phyloP scores from a whole-genome alignment of 2,113 vertebrate species.

The Dolichotis patagonum region DNA sequence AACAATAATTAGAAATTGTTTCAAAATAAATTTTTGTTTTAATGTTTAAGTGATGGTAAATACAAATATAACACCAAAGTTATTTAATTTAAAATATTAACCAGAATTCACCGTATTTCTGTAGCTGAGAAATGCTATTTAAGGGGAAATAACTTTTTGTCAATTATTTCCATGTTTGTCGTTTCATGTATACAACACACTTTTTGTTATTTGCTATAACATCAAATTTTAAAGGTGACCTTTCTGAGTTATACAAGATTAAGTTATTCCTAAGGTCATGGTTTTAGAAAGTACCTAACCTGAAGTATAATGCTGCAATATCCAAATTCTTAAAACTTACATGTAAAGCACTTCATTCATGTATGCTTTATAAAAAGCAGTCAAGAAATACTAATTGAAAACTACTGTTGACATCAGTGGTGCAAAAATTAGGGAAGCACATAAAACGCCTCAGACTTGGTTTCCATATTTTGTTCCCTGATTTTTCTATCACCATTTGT shows the following conservation, averaged over 20 bases:
- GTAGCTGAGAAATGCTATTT: not conserved
- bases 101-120: not conserved
- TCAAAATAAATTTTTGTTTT: not conserved
- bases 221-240: not conserved
- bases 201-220: not conserved
- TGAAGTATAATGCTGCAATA: not conserved
- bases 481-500: not conserved
- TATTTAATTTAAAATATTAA: not conserved
- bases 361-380: not conserved
- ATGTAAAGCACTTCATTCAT: not conserved
- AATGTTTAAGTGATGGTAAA: not conserved
- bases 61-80: not conserved
- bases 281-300: not conserved
- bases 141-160: not conserved
- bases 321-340: not conserved
- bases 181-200: not conserved
- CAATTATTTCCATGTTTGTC: not conserved
- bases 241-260: not conserved
- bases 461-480: not conserved
- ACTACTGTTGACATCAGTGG: not conserved
- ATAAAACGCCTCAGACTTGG: not conserved
- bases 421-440: not conserved
- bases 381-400: not conserved
- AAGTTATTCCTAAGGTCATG: not conserved
- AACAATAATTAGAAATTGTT: not conserved